Percentiles rank a stretch among this genome's conserved stretches.
Conservation (phyloP, 2,888 invertebrate species). For the Auanema freiburgensis region DNA sequence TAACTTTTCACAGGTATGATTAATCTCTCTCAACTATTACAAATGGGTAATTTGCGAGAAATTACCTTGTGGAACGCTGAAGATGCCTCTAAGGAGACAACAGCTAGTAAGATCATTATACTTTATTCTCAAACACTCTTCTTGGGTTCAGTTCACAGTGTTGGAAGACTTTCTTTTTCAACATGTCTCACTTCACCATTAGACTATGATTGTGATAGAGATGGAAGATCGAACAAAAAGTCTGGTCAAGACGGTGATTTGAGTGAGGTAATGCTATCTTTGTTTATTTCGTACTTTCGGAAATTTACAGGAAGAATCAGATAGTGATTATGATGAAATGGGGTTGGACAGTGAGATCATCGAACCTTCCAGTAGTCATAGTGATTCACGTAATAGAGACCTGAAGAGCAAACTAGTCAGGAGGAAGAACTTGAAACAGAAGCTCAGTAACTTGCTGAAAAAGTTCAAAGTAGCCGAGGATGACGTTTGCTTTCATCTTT, state of each 20-base stretch:
- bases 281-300: background rate
- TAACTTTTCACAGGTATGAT: slow-evolving; percentile 22
- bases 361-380: background rate
- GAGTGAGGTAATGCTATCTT: slow-evolving; percentile 15
- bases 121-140: background rate
- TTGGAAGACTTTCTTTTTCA: slow-evolving; percentile 38
- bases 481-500: slow-evolving; percentile 71
- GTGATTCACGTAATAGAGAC: slow-evolving; percentile 2
- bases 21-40: slow-evolving; percentile 48
- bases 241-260: slow-evolving; percentile 35
- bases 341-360: slow-evolving; percentile 22
- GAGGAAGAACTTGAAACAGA: slow-evolving; percentile 83
- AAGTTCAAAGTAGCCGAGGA: slow-evolving; percentile 84
- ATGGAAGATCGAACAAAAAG: slow-evolving; percentile 26
- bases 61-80: slow-evolving; percentile 36
- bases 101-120: background rate
- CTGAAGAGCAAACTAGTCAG: slow-evolving; percentile 13
- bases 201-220: slow-evolving; percentile 35
- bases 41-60: slow-evolving; percentile 53
- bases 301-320: slow-evolving; percentile 31
- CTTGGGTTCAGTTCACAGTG: slow-evolving; percentile 26
- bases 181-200: slow-evolving; percentile 41
- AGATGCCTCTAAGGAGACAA: slow-evolving; percentile 33
- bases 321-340: slow-evolving; percentile 41
- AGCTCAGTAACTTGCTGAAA: slow-evolving; percentile 88